phyloP scores from a whole-genome alignment of 1,140 invertebrate species.

The Bombus impatiens region DNA sequence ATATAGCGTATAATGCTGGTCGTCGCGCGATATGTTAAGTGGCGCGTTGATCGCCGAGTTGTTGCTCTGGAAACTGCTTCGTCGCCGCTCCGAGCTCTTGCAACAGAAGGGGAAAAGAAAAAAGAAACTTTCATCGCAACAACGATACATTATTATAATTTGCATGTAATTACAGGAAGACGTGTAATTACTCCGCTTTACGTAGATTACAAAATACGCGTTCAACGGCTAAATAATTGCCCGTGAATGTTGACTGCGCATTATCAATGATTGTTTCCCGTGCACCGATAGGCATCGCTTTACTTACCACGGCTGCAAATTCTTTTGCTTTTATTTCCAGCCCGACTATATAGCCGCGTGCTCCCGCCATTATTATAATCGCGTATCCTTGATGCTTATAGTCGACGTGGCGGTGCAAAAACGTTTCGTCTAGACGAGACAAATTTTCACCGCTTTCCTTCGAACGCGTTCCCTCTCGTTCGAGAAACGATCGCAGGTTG shows the following conservation, averaged over 20 bases:
- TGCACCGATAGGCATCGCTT: neutral
- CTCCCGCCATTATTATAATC: slow-evolving; percentile 36
- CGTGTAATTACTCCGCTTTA: slow-evolving; percentile 33
- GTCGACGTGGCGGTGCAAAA: neutral
- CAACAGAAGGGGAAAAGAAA: neutral
- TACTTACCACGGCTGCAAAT: neutral
- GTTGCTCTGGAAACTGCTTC: neutral
- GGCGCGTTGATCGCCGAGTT: slow-evolving; percentile 2
- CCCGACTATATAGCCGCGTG: neutral
- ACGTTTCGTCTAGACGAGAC: neutral
- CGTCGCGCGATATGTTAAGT: slow-evolving; percentile 31
- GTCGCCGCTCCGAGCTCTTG: neutral
- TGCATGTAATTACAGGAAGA: slow-evolving; percentile 45
- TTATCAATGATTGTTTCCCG: slow-evolving; percentile 49
- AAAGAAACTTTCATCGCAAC: neutral
- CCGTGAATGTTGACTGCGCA: slow-evolving; percentile 35
- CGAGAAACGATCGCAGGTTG: neutral
- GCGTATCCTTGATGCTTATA: neutral
- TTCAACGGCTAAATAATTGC: slow-evolving; percentile 35
- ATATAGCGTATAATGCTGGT: neutral
- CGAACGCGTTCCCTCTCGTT: neutral
- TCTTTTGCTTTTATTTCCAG: neutral
- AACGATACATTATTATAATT: slow-evolving; percentile 37
- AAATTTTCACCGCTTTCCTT: neutral
- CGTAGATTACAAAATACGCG: slow-evolving; percentile 45